A percentile compares a stretch with the other conserved stretches of the same genome.
Evolutionary conservation across 2,888 invertebrate genomes (phyloP).

Genomic region (Hybos culiciformis): DNA sequence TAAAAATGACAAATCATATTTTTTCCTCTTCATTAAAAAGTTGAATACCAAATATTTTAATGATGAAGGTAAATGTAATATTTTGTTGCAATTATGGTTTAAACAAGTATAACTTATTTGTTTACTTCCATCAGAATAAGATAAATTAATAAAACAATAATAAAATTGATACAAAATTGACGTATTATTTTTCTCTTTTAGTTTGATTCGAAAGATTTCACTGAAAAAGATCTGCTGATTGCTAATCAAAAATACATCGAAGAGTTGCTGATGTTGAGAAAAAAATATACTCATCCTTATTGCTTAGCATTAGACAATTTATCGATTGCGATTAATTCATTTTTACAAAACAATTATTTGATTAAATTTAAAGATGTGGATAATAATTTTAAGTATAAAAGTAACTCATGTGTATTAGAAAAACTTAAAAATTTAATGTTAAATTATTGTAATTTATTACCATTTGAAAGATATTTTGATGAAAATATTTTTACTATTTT

Average conservation of each 20-base stretch:
- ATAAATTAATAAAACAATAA: background rate
- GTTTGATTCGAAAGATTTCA: conserved; percentile 26
- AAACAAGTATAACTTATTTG: background rate
- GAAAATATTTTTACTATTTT: conserved; percentile 21
- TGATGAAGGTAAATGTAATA: too few species aligned
- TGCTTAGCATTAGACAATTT: conserved; percentile 56
- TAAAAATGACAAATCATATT: conserved; percentile 2
- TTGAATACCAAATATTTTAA: too few species aligned
- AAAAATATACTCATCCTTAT: conserved; percentile 48
- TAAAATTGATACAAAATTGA: background rate
- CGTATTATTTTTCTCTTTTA: conserved; percentile 12
- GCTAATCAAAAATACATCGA: conserved; percentile 48
- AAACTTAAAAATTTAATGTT: conserved; percentile 23
- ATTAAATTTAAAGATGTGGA: conserved; percentile 18
- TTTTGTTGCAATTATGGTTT: too few species aligned
- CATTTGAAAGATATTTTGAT: conserved; percentile 28
- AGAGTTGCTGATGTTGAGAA: conserved; percentile 30
- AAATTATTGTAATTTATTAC: conserved; percentile 29
- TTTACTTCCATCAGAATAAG: background rate
- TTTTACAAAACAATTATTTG: conserved; percentile 32
- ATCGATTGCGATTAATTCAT: conserved; percentile 42
- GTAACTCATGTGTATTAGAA: conserved; percentile 16
- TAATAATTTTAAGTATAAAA: conserved; percentile 1
- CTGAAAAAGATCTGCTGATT: conserved; percentile 41
- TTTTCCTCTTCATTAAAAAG: too few species aligned